These are phyloP conservation scores for Scomber colias DNA, from an alignment of 2,113 vertebrate genomes.

Conservation along the genomic window DNA sequence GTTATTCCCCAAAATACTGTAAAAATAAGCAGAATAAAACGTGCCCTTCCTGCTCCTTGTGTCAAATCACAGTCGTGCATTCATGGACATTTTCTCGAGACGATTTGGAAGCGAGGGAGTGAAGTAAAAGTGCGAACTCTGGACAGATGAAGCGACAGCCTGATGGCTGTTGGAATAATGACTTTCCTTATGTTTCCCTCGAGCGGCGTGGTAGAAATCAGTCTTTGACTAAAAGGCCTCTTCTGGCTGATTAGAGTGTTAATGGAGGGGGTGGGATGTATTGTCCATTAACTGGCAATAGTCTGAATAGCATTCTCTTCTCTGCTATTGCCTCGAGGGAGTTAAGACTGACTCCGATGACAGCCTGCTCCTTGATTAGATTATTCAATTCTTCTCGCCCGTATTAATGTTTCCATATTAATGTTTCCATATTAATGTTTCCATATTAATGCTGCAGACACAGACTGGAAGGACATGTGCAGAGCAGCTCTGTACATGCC, in stretches of 20 bases:
- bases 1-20: no score
- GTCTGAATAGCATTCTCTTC: slow-evolving; percentile 57
- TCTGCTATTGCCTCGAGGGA: slow-evolving; percentile 51
- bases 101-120: slow-evolving; percentile 1
- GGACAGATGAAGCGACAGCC: slow-evolving; percentile 10
- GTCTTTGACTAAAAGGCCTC: slow-evolving; percentile 51
- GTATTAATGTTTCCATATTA: slow-evolving; percentile 50
- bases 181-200: slow-evolving; percentile 43
- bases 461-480: slow-evolving; percentile 26
- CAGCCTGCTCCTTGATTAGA: slow-evolving; percentile 47
- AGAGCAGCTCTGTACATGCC: slow-evolving; percentile 3
- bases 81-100: background rate
- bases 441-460: slow-evolving; percentile 25
- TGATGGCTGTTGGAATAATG: slow-evolving; percentile 41
- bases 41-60: background rate
- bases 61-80: background rate
- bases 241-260: slow-evolving; percentile 66
- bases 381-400: slow-evolving; percentile 37
- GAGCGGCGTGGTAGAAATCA: slow-evolving; percentile 38
- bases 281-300: slow-evolving; percentile 65
- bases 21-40: no score
- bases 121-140: slow-evolving; percentile 7
- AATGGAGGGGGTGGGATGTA: slow-evolving; percentile 54
- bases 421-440: slow-evolving; percentile 46
- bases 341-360: slow-evolving; percentile 35